Evolutionary conservation across 2,113 vertebrate genomes (phyloP).

Genomic region (Boulengeromyrus knoepffleri): DNA sequence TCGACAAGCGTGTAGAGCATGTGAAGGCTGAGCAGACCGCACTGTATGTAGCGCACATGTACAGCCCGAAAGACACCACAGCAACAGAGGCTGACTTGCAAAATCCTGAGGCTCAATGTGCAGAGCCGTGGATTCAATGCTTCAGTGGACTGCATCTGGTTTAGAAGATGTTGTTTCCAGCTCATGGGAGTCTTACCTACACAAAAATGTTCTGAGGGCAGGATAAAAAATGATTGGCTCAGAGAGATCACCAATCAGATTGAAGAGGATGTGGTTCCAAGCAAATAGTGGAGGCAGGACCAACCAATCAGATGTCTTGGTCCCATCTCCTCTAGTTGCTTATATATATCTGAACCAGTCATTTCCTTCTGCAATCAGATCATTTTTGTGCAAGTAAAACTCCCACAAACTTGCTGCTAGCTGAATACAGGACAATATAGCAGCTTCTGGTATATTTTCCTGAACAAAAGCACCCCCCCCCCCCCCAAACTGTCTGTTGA

Average conservation of each 20-base stretch:
- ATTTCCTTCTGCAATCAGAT: too few relatives aligned
- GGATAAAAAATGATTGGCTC: too few relatives aligned
- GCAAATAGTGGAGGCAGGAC: too few relatives aligned
- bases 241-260: too few relatives aligned
- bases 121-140: background rate
- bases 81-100: background rate
- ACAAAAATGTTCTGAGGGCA: too few relatives aligned
- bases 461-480: background rate
- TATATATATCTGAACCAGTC: too few relatives aligned
- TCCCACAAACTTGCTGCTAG: background rate
- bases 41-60: background rate
- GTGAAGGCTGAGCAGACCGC: background rate
- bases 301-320: too few relatives aligned
- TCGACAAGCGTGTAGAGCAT: background rate
- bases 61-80: background rate
- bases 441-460: background rate
- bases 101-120: background rate
- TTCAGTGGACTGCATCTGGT: background rate
- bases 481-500: background rate
- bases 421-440: background rate
- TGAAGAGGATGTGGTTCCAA: too few relatives aligned
- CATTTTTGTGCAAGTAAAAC: too few relatives aligned
- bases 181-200: too few relatives aligned
- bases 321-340: too few relatives aligned
- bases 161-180: background rate